A percentile compares a stretch with the other conserved stretches of the same genome.
Evolutionary conservation across 1,140 invertebrate species (phyloP).

Genomic region (Lepidotrigona ventralis): DNA sequence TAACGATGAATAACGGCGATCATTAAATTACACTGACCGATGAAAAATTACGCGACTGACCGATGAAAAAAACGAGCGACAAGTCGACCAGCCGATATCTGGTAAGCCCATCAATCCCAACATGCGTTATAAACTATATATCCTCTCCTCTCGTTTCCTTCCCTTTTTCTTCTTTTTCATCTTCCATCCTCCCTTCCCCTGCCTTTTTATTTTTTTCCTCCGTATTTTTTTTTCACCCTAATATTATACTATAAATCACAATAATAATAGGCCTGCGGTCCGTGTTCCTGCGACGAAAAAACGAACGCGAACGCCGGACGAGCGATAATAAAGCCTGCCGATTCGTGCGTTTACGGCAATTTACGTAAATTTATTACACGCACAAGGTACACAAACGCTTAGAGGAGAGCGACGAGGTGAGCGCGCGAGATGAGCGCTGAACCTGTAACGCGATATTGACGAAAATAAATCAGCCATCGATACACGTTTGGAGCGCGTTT

Average conservation of each 20-base stretch:
- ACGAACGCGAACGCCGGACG: neutral
- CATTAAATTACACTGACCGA: constrained; percentile 1
- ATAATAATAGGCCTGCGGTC: constrained; percentile 4
- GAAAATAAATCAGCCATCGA: constrained; percentile 14
- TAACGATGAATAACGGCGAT: constrained; percentile 11
- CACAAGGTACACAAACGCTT: neutral
- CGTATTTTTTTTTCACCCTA: neutral
- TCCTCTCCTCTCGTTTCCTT: neutral
- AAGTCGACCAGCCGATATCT: neutral
- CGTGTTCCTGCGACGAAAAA: neutral
- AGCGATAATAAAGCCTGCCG: neutral
- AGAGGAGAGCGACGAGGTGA: neutral
- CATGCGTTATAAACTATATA: constrained; percentile 1
- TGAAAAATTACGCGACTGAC: neutral
- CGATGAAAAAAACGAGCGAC: neutral
- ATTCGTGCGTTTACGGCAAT: constrained; percentile 10
- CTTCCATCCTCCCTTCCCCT: too few species aligned
- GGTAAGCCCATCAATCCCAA: constrained; percentile 5
- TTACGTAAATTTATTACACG: constrained; percentile 17
- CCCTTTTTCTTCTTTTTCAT: neutral
- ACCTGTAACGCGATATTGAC: neutral
- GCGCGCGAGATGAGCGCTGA: neutral
- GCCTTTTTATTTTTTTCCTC: neutral
- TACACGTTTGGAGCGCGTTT: neutral
- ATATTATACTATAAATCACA: constrained; percentile 19